These are phyloP conservation scores for Tursiops truncatus DNA, from an alignment of 2,113 vertebrate species.

Conservation along the genomic window DNA sequence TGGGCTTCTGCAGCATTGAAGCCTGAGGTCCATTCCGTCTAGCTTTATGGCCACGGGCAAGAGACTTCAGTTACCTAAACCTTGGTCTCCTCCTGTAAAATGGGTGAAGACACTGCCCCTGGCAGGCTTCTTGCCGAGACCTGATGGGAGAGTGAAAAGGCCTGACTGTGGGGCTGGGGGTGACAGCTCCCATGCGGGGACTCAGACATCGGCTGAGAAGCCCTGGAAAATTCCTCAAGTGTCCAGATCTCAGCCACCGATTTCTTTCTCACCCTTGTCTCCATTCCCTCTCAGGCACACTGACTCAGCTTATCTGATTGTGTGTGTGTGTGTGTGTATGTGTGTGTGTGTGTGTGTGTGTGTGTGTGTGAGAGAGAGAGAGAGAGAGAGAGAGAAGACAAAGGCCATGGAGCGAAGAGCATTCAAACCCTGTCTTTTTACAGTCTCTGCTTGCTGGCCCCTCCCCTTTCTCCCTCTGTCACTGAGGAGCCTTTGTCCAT, in stretches of 20 bases:
- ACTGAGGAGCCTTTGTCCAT: not conserved
- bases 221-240: not conserved
- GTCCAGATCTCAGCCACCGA: not conserved
- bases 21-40: not conserved
- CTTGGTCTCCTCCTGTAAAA: not conserved
- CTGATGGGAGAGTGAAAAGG: not conserved
- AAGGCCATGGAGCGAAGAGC: not conserved
- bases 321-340: not conserved
- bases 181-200: not conserved
- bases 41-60: not conserved
- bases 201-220: not conserved
- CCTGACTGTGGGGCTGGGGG: too few species aligned
- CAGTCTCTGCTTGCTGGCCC: not conserved
- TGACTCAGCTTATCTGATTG: not conserved
- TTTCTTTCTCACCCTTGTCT: not conserved
- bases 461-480: not conserved
- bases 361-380: not conserved
- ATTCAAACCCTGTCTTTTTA: not conserved
- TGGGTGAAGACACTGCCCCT: accelerated
- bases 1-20: too few species aligned
- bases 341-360: too few species aligned
- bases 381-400: not conserved
- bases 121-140: not conserved
- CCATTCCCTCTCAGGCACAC: not conserved
- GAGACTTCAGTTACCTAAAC: not conserved